A percentile compares a stretch with the other conserved stretches of the same genome.
phyloP scores from a whole-genome alignment of 2,113 vertebrate genomes.

The Illadopsis cleaveri region DNA sequence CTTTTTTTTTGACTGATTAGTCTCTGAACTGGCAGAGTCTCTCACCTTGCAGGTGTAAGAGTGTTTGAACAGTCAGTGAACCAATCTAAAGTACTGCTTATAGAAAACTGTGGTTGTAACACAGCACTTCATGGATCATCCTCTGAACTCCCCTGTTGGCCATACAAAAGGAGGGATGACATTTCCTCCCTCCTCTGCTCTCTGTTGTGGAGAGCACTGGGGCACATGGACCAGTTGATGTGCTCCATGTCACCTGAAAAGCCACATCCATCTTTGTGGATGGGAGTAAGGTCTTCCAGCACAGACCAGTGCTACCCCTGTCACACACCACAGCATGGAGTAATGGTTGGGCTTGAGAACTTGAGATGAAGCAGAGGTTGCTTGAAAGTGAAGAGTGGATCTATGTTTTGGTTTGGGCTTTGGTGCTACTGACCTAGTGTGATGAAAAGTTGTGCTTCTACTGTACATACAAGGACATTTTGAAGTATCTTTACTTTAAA shows the following conservation, averaged over 20 bases:
- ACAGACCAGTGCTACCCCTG: background rate
- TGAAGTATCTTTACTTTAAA: background rate
- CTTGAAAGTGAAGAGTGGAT: background rate
- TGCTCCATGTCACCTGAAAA: background rate
- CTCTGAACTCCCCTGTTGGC: background rate
- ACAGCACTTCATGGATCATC: background rate
- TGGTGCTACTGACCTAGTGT: background rate
- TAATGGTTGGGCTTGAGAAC: background rate
- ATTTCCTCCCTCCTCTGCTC: background rate
- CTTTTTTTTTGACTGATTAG: background rate
- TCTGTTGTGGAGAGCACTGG: background rate
- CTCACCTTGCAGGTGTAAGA: background rate
- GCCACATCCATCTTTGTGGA: background rate
- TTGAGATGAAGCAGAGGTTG: background rate
- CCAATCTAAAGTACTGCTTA: background rate
- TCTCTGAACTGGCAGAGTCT: background rate
- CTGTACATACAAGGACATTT: background rate
- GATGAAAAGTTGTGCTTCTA: background rate
- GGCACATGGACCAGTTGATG: background rate
- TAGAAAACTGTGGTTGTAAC: accelerated
- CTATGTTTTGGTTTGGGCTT: background rate
- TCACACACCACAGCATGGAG: background rate
- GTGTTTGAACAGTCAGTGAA: background rate
- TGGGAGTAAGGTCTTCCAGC: background rate
- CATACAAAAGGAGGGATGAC: background rate